These are phyloP conservation scores for Trigoniulus corallinus DNA, from an alignment of 1,140 invertebrate genomes.

Conservation along the genomic window DNA sequence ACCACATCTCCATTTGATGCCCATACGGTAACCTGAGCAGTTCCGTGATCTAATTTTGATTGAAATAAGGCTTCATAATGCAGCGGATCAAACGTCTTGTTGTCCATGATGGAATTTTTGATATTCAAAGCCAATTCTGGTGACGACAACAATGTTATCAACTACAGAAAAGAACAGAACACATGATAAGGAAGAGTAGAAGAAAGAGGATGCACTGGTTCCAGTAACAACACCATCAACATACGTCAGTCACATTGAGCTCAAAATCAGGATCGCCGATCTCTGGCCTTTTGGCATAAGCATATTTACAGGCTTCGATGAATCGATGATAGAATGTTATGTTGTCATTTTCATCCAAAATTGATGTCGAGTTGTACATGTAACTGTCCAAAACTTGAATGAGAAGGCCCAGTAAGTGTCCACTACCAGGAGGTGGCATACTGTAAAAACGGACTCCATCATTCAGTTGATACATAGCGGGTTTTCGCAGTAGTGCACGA, in stretches of 20 bases:
- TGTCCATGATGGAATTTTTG: slow-evolving; percentile 36
- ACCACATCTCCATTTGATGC: slow-evolving; percentile 78
- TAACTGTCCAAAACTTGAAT: slow-evolving; percentile 63
- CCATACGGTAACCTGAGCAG: slow-evolving; percentile 75
- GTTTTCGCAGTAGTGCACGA: slow-evolving; percentile 36
- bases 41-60: slow-evolving; percentile 49
- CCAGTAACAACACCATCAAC: too few species aligned
- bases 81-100: slow-evolving; percentile 40
- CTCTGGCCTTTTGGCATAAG: slow-evolving; percentile 29
- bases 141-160: neutral
- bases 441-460: slow-evolving; percentile 47
- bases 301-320: slow-evolving; percentile 36
- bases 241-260: slow-evolving; percentile 42
- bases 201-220: too few species aligned
- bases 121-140: neutral
- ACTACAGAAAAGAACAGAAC: neutral
- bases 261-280: slow-evolving; percentile 32
- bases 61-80: slow-evolving; percentile 48
- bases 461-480: slow-evolving; percentile 36
- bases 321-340: slow-evolving; percentile 19
- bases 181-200: too few species aligned
- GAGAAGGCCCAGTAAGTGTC: slow-evolving; percentile 58
- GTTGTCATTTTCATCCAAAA: neutral
- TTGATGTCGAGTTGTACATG: slow-evolving; percentile 37
- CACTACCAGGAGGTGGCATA: slow-evolving; percentile 58